Evolutionary conservation across 2,113 vertebrate genomes (phyloP).

Genomic region (Actenoides hombroni): DNA sequence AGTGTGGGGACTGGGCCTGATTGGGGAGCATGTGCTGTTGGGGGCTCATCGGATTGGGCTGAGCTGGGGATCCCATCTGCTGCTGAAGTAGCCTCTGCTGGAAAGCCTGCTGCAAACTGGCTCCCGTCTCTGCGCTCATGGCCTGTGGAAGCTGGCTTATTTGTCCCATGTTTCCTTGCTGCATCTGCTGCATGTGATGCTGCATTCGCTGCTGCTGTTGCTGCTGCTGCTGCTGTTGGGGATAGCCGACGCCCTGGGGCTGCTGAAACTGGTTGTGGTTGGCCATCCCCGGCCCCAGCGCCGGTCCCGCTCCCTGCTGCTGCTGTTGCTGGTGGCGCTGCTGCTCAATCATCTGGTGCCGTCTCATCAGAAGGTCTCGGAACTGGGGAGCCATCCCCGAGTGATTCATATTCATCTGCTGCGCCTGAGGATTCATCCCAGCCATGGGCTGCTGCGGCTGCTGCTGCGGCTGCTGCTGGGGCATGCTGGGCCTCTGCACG

Average conservation of each 20-base stretch:
- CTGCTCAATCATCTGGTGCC: constrained; percentile 84
- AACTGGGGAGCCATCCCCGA: constrained; percentile 85
- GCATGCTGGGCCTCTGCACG: constrained; percentile 75
- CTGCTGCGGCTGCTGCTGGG: constrained; percentile 70
- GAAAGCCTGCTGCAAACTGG: constrained; percentile 85
- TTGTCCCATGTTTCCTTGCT: constrained; percentile 81
- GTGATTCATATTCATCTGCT: constrained; percentile 84
- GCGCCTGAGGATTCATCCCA: constrained; percentile 78
- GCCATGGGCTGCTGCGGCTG: constrained; percentile 75
- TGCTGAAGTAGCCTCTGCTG: constrained; percentile 90
- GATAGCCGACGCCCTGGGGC: constrained; percentile 82
- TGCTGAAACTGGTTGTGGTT: constrained; percentile 91
- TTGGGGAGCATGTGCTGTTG: constrained; percentile 83
- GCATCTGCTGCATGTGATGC: constrained; percentile 85
- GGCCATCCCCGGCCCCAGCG: constrained; percentile 76
- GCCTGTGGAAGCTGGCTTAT: constrained; percentile 80
- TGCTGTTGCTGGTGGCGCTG: constrained; percentile 81
- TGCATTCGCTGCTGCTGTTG: constrained; percentile 83
- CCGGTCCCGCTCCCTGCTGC: constrained; percentile 71
- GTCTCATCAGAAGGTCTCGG: constrained; percentile 85
- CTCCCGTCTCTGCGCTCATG: constrained; percentile 80
- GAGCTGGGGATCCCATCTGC: constrained; percentile 87
- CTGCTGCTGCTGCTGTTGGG: constrained; percentile 75
- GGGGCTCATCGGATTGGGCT: constrained; percentile 85
- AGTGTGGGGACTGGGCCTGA: constrained; percentile 86